Base-by-base conservation (phyloP, 2,888 invertebrate genomes). In the Lithophane leautieri region DNA sequence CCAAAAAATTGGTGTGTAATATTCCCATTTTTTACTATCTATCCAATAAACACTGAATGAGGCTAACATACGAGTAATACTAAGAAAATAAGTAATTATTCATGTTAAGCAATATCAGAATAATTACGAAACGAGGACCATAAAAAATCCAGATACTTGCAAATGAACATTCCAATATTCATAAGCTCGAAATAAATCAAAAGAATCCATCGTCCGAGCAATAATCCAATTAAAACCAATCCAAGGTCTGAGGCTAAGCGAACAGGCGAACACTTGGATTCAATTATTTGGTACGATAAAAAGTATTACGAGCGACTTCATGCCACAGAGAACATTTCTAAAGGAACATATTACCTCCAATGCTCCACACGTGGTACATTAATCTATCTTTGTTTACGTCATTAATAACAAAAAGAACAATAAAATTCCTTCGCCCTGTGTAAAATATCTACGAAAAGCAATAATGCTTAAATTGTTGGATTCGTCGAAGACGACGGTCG, bases 371-470 rank as follows among this genome's bases (percentile, higher is more conserved):
- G 76, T 79, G 67, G 70, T 40, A 72, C 68, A 76, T 84, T 69
- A 84, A 88, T 84, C 76, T 79, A 81, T 83, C 77, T 81, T 79
- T 79, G 81, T 86, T 82, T 80, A 81, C 73, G 60, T 87, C 91
- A 92, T 93, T 93, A 92, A 92, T 92, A 92, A 91, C 89, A 87
- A 88, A 89, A 87, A 86, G 85, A 85, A 90, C 92, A 93, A 92
- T 87, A 86, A 85, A 88, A 82, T 79, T 74, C 86, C 86, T 87
- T 87, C 86, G 81, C 89, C 71, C 88, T 85, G 88, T 90, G 90
- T 89, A 91, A 92, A 93, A 92, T 92, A 92, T 91, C 89, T 89
- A 86, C 88, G 86, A 89, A 90, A 92, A 91, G 92, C 93, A 94
- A 94, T 94, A 95, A 93, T 89, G 92, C 88, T 91, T 88, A 90